Evolutionary conservation across 2,797 vertebrate species (phyloP), one percentile per base, ranked within the genome.

Genomic region (Rhodeus uyekii): DNA sequence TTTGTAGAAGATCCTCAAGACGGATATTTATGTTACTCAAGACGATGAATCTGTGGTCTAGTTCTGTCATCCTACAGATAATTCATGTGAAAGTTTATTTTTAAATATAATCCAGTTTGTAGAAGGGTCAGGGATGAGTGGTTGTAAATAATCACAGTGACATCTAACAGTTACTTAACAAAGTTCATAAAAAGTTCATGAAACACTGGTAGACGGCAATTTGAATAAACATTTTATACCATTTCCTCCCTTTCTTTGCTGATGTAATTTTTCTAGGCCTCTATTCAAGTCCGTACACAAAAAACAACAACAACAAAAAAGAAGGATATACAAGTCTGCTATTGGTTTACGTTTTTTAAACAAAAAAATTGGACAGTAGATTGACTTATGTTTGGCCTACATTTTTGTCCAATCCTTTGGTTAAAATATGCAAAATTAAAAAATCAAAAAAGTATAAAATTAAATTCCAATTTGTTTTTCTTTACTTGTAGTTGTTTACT

Each of bases 1-100:
- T 42, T 77, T 60, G 39, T 9, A 34, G 44, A 36, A 32, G 27
- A 44, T 55, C 22, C 46, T 60, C 19, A 22, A n/a, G 4, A 27
- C 29, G 53, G 27, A 78, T 50, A 10, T 83, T 63, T 78, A 67
- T 29, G n/a, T 27, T 8, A 9, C 61, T 39, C 22, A 5, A 42
- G 58, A 48, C 3, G 36, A 58, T 4, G 0, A 29, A 71, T 71
- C 19, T 46, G 27, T 34, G 65, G 38, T 44, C 24, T 44, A 58
- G 65, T 71, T 42, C 38, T 71, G 48, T 34, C 38, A 4, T 44
- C 48, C 19, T 18, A 22, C 36, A 8, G 36, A 69, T 79, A 58
- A 69, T 69, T 79, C 0, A 79, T 77, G 75, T 79, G 10, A 39
- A 48, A 76, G 34, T 55, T 58, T 58, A 34, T 80, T 84, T 44